These are phyloP conservation scores for Acropternis orthonyx DNA, from an alignment of 2,797 vertebrate genomes.

Conservation along the genomic window DNA sequence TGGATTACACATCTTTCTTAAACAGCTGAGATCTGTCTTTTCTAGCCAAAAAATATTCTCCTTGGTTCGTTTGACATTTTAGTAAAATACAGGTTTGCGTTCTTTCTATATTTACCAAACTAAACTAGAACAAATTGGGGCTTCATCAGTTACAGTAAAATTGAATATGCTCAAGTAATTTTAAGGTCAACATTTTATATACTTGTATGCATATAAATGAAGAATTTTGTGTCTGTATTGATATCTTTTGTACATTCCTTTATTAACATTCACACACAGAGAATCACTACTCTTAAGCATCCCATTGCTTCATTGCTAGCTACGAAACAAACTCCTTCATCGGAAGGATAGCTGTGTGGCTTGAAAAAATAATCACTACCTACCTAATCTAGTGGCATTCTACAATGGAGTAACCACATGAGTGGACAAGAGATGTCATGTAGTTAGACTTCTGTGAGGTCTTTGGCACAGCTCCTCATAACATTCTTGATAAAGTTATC, in stretches of 20 bases:
- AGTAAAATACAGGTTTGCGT: background rate
- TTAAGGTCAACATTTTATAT: background rate
- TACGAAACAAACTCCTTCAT: background rate
- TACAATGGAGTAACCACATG: background rate
- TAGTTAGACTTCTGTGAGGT: background rate
- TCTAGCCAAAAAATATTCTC: background rate
- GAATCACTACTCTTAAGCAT: background rate
- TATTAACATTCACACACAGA: background rate
- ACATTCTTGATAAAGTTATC: background rate
- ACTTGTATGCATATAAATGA: background rate
- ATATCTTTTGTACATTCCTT: background rate
- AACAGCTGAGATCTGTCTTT: background rate
- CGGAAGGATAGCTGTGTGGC: background rate
- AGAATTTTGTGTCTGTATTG: background rate
- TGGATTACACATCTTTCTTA: background rate
- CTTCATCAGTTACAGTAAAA: background rate
- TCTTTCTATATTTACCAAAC: background rate
- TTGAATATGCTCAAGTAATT: background rate
- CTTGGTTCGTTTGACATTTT: background rate
- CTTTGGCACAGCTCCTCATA: background rate
- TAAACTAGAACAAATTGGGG: background rate
- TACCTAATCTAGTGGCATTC: background rate
- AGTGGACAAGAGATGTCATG: background rate
- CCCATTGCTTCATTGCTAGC: background rate
- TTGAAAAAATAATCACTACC: background rate